Conservation (phyloP, 2,888 invertebrate species). For the Lasiommata megera region DNA sequence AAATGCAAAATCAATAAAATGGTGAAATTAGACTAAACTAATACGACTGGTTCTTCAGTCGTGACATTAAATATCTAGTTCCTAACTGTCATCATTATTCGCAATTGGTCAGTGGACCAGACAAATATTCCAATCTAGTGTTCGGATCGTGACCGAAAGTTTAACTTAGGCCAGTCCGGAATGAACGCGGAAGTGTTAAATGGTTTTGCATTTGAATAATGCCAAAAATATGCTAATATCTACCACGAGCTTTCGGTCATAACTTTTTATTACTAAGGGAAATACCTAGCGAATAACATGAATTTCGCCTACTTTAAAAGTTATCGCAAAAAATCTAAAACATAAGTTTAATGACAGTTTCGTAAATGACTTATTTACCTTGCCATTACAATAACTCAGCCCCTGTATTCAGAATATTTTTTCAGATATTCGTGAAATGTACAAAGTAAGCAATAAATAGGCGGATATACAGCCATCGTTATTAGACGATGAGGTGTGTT, state of each 20-base stretch:
- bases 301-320: neutral
- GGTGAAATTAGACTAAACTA: neutral
- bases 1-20: no score
- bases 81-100: constrained; percentile 19
- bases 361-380: no score
- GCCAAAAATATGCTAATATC: neutral
- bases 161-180: constrained; percentile 17
- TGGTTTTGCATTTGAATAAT: constrained; percentile 21
- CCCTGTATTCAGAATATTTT: no score
- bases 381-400: no score
- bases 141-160: constrained; percentile 26
- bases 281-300: neutral
- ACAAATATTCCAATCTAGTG: constrained; percentile 26
- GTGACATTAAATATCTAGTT: neutral
- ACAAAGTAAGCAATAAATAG: no score
- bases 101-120: constrained; percentile 25
- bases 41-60: neutral
- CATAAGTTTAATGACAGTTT: no score
- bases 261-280: neutral
- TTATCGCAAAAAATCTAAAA: no score
- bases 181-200: constrained; percentile 5
- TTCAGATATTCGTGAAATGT: no score
- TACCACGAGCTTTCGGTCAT: neutral
- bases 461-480: no score
- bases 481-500: no score